Evolutionary conservation across 2,797 vertebrate genomes (phyloP).

Genomic region (Rhinatrema bivittatum): DNA sequence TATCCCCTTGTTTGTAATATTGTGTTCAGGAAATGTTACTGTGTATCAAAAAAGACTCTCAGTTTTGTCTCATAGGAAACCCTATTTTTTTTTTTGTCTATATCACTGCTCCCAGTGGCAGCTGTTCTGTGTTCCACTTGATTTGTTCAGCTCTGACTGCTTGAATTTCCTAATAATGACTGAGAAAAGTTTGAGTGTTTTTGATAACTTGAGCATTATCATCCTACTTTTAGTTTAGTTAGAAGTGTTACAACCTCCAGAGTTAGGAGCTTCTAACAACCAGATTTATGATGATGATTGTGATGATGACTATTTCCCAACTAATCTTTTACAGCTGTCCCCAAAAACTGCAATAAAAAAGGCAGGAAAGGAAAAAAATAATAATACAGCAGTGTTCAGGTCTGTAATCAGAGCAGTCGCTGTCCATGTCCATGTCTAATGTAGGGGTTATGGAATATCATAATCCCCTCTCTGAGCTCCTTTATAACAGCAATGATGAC

Average conservation of each 20-base stretch:
- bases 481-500: constrained; percentile 84
- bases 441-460: constrained; percentile 90
- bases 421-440: constrained; percentile 86
- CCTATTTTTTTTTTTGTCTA: constrained; percentile 4
- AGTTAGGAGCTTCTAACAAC: constrained; percentile 13
- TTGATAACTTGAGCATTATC: constrained; percentile 5
- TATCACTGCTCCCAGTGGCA: constrained; percentile 5
- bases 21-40: constrained; percentile 1
- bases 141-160: constrained; percentile 23
- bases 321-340: constrained; percentile 77
- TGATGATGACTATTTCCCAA: constrained; percentile 46
- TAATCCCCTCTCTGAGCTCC: constrained; percentile 90
- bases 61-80: neutral
- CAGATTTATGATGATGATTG: too few relatives aligned
- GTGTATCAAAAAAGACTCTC: neutral
- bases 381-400: constrained; percentile 50
- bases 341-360: constrained; percentile 43
- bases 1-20: too few relatives aligned
- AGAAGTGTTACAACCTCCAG: constrained; percentile 8
- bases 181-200: constrained; percentile 6
- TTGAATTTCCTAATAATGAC: constrained; percentile 23
- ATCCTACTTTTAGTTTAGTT: neutral
- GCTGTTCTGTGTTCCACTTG: constrained; percentile 10
- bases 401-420: constrained; percentile 64
- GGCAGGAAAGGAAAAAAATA: constrained; percentile 10